Percentiles rank a stretch among this genome's conserved stretches.
These are phyloP conservation scores for Entelurus aequoreus DNA, from an alignment of 2,113 vertebrate genomes.

Conservation along the genomic window DNA sequence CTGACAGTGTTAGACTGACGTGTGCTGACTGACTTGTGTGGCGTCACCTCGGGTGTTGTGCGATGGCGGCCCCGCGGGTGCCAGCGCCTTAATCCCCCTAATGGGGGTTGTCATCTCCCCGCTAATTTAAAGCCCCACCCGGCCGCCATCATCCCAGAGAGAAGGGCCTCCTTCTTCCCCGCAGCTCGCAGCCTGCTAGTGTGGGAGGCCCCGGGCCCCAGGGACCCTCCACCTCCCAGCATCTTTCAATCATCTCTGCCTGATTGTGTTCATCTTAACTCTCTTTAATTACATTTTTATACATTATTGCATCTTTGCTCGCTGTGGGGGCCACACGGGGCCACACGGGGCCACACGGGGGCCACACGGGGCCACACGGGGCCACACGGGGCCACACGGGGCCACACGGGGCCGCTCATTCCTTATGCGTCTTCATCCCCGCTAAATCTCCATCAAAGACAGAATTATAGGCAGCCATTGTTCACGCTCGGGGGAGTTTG, in stretches of 20 bases:
- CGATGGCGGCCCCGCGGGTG: slow-evolving; percentile 75
- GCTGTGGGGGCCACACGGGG: slow-evolving; percentile 68
- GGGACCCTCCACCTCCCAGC: slow-evolving; percentile 68
- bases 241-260: slow-evolving; percentile 76
- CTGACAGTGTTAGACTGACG: not conserved
- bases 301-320: slow-evolving; percentile 75
- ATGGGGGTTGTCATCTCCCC: slow-evolving; percentile 78
- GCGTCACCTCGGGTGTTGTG: slow-evolving; percentile 63
- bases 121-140: slow-evolving; percentile 80
- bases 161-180: slow-evolving; percentile 64
- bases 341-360: too few relatives aligned
- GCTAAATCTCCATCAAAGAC: slow-evolving; percentile 67
- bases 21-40: slow-evolving; percentile 66
- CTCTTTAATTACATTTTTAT: slow-evolving; percentile 80
- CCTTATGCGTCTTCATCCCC: slow-evolving; percentile 70
- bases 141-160: slow-evolving; percentile 69
- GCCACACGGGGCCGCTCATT: slow-evolving; percentile 63
- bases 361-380: too few relatives aligned
- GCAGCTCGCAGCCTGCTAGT: slow-evolving; percentile 55
- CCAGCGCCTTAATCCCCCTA: slow-evolving; percentile 77
- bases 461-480: slow-evolving; percentile 47
- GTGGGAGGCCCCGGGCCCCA: slow-evolving; percentile 52
- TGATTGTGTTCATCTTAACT: slow-evolving; percentile 79
- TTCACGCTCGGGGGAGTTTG: slow-evolving; percentile 44
- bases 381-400: too few relatives aligned